Evolutionary conservation across 2,113 vertebrate genomes (phyloP), one percentile per base, ranked within the genome.

Genomic region (Sitta europaea): DNA sequence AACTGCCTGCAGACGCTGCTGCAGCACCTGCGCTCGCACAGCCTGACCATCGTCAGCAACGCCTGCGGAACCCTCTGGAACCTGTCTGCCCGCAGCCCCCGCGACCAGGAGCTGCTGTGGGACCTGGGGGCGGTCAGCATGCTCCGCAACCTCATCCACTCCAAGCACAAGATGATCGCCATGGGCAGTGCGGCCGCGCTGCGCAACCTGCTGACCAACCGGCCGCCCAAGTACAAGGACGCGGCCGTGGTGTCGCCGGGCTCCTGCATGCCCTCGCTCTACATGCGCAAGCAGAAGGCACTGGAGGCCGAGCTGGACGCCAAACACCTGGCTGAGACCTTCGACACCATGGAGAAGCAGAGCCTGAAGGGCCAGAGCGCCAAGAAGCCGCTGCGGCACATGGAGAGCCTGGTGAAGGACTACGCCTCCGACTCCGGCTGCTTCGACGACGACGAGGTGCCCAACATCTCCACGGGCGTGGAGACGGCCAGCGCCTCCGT

Each of bases 151-250:
- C 99, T 99, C 53, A 99, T 99, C 92, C 99, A 99, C 96, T 99
- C 99, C 75, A 99, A 99, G 96, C 99, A 99, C 98, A 99, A 99
- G 97, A 99, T 99, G 99, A 99, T 99, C 8, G 99, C 99, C 86
- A 99, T 99, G 99, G 99, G 99, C 87, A 99, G 99, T 10, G 99
- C 99, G 0, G 99, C 99, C 1, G 99, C 99, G 11, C 97, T 99
- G 54, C 98, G 99, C 86, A 99, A 99, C 98, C 98, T 99, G 63
- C 98, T 99, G 73, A 98, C 99, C 58, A 99, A 99, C 96, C 98
- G 99, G 31, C 99, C 99, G 0, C 96, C 98, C 50, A 99, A 99
- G 89, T 99, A 99, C 97, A 99, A 99, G 96, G 98, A 99, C 2
- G 42, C 98, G 0, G 87, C 99, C 19, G 98, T 99, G 0, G 92